Evolutionary conservation across 2,797 vertebrate species (phyloP).

Genomic region (Rhynchonycteris naso): DNA sequence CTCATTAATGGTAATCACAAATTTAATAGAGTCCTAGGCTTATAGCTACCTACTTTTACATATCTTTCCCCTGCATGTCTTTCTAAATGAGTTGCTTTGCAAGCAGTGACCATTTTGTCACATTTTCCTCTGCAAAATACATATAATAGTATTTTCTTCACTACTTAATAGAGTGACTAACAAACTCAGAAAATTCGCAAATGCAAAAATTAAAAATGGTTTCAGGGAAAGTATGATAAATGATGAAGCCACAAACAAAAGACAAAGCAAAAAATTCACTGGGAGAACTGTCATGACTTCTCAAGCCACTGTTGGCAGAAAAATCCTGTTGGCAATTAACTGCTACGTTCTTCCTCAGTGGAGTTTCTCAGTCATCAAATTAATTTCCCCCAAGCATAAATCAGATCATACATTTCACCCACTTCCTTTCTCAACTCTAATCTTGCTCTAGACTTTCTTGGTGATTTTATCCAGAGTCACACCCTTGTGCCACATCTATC

Average conservation of each 20-base stretch:
- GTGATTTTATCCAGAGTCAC: background rate
- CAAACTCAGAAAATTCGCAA: slow-evolving; percentile 23
- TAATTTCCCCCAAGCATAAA: background rate
- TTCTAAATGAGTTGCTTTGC: background rate
- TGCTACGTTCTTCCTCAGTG: background rate
- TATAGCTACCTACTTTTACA: background rate
- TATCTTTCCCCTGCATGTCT: background rate
- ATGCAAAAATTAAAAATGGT: background rate
- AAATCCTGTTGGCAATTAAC: background rate
- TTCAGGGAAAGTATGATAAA: background rate
- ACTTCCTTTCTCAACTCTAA: background rate
- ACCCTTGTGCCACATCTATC: background rate
- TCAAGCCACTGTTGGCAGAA: background rate
- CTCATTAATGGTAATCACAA: slow-evolving; percentile 1
- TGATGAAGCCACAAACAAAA: background rate
- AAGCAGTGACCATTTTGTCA: slow-evolving; percentile 24
- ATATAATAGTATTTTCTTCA: slow-evolving; percentile 2
- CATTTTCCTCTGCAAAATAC: slow-evolving; percentile 3
- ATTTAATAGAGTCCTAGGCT: background rate
- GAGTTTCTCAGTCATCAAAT: background rate
- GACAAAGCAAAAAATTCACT: background rate
- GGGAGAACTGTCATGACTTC: background rate
- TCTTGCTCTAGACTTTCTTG: slow-evolving; percentile 31
- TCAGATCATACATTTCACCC: background rate
- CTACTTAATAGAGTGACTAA: background rate